Evolutionary conservation across 2,113 vertebrate species (phyloP), one percentile per base, ranked within the genome.

Genomic region (Perognathus longimembris): DNA sequence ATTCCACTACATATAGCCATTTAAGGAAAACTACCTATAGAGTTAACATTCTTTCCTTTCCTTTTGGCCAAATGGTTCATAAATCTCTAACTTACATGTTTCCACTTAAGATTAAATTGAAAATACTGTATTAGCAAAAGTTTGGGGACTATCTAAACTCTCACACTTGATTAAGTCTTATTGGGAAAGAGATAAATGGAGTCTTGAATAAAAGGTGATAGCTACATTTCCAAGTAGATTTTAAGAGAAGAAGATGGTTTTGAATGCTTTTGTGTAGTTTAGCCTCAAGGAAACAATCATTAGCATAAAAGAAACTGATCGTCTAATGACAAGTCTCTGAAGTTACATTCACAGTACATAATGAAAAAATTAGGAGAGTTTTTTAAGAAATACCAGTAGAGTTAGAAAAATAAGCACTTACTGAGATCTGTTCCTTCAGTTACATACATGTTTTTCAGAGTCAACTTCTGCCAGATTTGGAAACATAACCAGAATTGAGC

Each of bases 21-120:
- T 96, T 97, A 98, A 98, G 98, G 97, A 98, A 98, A 97, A 97
- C 97, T 98, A 98, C 98, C 98, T 98, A 97, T 97, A 97, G 92
- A 97, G 94, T 96, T 97, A 97, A 61, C 94, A 97, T 95, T 97
- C 95, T 97, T 94, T 93, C 75, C 93, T 97, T 97, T 96, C 93
- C 94, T 96, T 95, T 78, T 88, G 94, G 97, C 97, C 97, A 97
- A 95, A 97, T 96, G 95, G 97, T 96, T 97, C 95, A 97, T 94
- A 70, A 54, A 93, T 84, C 95, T 26, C 80, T 92, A n/a, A 91
- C 88, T 91, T 95, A 89, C 82, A 96, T 91, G 87, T 61, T 97
- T 95, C 92, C 93, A 79, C 4, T 38, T 88, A 92, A 79, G 40
- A 91, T 94, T 89, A 91, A 79, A 69, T 67, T 89, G 57, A 92